Evolutionary conservation across 2,888 invertebrate genomes (phyloP).

Genomic region (Acronicta psi): DNA sequence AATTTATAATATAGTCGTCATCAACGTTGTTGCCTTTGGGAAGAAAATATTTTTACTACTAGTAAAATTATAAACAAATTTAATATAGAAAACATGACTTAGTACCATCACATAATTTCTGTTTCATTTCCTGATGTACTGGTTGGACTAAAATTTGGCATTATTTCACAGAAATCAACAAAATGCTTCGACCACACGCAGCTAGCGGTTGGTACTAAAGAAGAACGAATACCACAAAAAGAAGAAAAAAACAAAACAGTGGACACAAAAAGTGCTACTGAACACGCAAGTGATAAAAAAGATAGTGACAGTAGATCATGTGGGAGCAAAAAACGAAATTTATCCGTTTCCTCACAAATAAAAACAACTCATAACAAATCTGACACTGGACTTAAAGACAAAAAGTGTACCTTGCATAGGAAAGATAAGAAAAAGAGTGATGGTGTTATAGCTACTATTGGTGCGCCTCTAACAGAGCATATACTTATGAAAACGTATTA

Average conservation of each 20-base stretch:
- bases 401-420: slow-evolving; percentile 78
- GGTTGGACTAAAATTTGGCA: neutral
- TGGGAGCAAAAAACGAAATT: slow-evolving; percentile 77
- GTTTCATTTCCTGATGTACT: too few relatives aligned
- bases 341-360: slow-evolving; percentile 80
- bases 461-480: slow-evolving; percentile 77
- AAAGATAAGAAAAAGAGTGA: slow-evolving; percentile 76
- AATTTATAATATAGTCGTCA: neutral
- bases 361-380: slow-evolving; percentile 85
- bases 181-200: slow-evolving; percentile 83
- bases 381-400: slow-evolving; percentile 79
- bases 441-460: slow-evolving; percentile 72
- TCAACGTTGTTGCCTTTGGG: too few relatives aligned
- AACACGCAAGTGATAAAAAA: slow-evolving; percentile 58
- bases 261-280: slow-evolving; percentile 53
- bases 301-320: slow-evolving; percentile 65
- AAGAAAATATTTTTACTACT: too few relatives aligned
- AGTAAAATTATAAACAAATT: too few relatives aligned
- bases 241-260: slow-evolving; percentile 53
- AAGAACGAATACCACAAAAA: slow-evolving; percentile 46
- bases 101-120: too few relatives aligned
- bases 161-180: slow-evolving; percentile 77
- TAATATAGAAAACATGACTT: too few relatives aligned
- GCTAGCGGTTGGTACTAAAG: slow-evolving; percentile 63
- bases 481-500: slow-evolving; percentile 82